A percentile compares a stretch with the other conserved stretches of the same genome.
Conservation (phyloP, 2,797 vertebrate genomes). For the Nannoperca obscura region DNA sequence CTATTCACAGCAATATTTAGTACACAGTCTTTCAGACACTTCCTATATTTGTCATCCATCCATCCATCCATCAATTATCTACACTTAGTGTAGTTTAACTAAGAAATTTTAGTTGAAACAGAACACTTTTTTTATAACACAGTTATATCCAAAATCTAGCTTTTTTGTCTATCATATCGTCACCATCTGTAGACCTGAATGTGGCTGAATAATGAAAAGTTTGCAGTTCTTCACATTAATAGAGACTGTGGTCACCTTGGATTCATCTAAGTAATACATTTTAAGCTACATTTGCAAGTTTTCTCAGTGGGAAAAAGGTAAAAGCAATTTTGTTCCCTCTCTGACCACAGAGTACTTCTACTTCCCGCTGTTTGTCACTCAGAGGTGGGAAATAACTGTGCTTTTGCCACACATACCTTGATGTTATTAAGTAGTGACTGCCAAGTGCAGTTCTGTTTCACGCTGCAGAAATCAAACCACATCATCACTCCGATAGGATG, state of each 20-base stretch:
- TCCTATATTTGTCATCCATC: neutral
- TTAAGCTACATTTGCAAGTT: constrained; percentile 30
- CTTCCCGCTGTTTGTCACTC: constrained; percentile 10
- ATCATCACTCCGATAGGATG: constrained; percentile 11
- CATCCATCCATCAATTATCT: neutral
- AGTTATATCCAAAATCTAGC: neutral
- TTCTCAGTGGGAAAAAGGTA: constrained; percentile 12
- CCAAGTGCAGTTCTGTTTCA: constrained; percentile 10
- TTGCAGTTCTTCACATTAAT: constrained; percentile 6
- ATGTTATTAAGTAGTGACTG: constrained; percentile 30
- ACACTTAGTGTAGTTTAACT: neutral
- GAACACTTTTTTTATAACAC: neutral
- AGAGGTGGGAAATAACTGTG: constrained; percentile 19
- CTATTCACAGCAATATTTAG: neutral
- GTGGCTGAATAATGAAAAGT: constrained; percentile 10
- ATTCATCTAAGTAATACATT: constrained; percentile 26
- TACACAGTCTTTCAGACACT: no score
- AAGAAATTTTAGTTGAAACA: neutral
- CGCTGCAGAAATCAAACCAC: constrained; percentile 33
- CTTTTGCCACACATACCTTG: constrained; percentile 24
- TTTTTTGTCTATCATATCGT: neutral
- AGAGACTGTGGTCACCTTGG: constrained; percentile 31
- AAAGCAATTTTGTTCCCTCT: constrained; percentile 48
- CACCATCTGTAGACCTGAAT: neutral
- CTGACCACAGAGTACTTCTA: constrained; percentile 33